Evolutionary conservation across 2,797 vertebrate genomes (phyloP), one percentile per base, ranked within the genome.

Genomic region (Macropus fuliginosus): DNA sequence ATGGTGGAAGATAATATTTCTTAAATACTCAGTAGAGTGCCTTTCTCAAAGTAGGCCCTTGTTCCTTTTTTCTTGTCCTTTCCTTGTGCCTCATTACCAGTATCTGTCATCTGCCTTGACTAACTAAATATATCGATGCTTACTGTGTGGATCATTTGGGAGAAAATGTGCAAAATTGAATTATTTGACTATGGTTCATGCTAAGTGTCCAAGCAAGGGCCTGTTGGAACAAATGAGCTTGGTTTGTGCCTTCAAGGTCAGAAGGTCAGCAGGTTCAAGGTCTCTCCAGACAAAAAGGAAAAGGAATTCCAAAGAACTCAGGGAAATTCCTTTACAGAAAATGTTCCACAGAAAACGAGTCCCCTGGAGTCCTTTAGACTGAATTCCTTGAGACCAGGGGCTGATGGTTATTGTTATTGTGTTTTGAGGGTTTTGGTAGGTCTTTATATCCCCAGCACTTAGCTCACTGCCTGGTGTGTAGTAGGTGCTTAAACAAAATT

Each of bases 271-370:
- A 96, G 56, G 9, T 0, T 40, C 28, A 11, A 74, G 27, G 50
- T 89, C 28, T 52, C 52, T 31, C 6, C n/a, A 40, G 40, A 50
- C 50, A 56, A 3, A 16, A 62, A 90, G 81, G 55, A 50, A 87
- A 96, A 34, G n/a, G 34, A 10, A 18, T 93, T 94, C 40, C 74
- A 34, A 94, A 91, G 27, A 94, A 56, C 50, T 6, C 34, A 56
- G 31, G 16, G 55, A 18, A 56, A 14, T 90, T 21, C 81, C 40
- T 92, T 66, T 59, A 28, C 28, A 66, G 81, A 10, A 12, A 81
- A 74, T 74, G n/a, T 74, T 21, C 66, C 66, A 40, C 18, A 92
- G 54, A 54, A 91, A 50, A 52, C 3, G 2, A 34, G 10, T 12
- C n/a, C 62, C 16, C 18, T 27, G 21, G 74, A 81, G 40, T 46